Evolutionary conservation across 2,888 invertebrate genomes (phyloP), one percentile per base, ranked within the genome.

Genomic region (Oligia fasciuncula): DNA sequence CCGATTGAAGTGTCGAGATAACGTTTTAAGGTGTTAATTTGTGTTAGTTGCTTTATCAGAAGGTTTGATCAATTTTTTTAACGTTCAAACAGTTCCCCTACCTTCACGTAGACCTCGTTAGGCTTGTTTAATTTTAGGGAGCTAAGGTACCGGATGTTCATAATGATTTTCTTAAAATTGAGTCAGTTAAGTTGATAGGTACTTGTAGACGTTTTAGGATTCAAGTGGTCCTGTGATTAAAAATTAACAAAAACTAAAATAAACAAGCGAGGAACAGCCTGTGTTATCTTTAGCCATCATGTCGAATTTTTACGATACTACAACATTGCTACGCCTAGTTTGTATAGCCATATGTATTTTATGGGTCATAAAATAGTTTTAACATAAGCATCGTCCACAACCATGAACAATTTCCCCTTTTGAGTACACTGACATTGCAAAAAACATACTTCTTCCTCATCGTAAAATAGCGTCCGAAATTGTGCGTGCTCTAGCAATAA

Each of bases 401-500:
- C 76, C 77, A 75, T 77, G 80, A 78, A 81, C 77, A 88, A 85
- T 80, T 87, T 75, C 80, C 81, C 73, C 81, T 76, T 71, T 71
- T 66, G 77, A 80, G 72, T 70, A 79, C 57, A 82, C 70, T 73
- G 57, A 43, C 54, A 73, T 72, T 74, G 83, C 80, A 89, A 88
- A 85, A 84, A 86, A 73, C 72, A 82, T 80, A 83, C 57, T 60
- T n/a, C 57, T 77, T 67, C 74, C 76, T 83, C 79, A 69, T 87
- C 85, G 78, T 90, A 89, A 87, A 89, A 86, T 83, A 87, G 88
- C 86, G 91, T 91, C 90, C 91, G 82, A 91, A 92, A 91, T 91
- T 88, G 91, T 91, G 86, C 91, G 91, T 91, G 90, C 86, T 89
- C 91, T 88, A 88, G 91, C 88, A 89, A 93, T 94, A 94, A 95